phyloP scores from a whole-genome alignment of 2,113 vertebrate genomes.

The Phoxinus phoxinus region DNA sequence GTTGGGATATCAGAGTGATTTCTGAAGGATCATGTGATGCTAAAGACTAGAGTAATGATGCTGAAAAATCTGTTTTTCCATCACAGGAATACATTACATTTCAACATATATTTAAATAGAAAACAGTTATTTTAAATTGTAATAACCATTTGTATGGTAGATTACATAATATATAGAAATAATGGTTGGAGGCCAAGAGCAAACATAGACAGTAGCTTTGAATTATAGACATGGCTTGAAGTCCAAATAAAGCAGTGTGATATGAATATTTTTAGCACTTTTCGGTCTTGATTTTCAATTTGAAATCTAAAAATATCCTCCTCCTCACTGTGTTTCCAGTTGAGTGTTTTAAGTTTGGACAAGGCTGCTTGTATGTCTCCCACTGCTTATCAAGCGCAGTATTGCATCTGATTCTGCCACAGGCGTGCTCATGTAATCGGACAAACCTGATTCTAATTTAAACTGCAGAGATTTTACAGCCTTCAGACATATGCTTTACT shows the following conservation, averaged over 20 bases:
- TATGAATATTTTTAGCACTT: constrained; percentile 10
- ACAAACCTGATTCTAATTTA: constrained; percentile 32
- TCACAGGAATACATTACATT: not conserved
- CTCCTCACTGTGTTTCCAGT: not conserved
- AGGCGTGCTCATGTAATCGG: not conserved
- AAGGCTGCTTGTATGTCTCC: constrained; percentile 2
- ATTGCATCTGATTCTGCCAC: constrained; percentile 14
- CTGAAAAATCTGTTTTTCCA: not conserved
- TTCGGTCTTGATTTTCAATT: not conserved
- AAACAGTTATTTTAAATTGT: not conserved
- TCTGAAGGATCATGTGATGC: not conserved
- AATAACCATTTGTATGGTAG: not conserved
- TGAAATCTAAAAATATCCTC: constrained; percentile 18
- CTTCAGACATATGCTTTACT: constrained; percentile 26
- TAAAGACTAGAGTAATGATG: not conserved
- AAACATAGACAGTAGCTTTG: not conserved
- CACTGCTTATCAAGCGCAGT: constrained; percentile 10
- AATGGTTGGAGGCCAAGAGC: not conserved
- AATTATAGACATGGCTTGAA: not conserved
- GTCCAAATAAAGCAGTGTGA: not conserved
- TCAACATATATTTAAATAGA: not conserved
- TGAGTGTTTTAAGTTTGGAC: not conserved
- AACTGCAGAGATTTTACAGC: constrained; percentile 9
- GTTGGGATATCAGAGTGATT: not conserved
- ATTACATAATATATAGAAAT: too few relatives aligned